Evolutionary conservation across 1,140 invertebrate species (phyloP), one percentile per base, ranked within the genome.

Genomic region (Goniozus legneri): DNA sequence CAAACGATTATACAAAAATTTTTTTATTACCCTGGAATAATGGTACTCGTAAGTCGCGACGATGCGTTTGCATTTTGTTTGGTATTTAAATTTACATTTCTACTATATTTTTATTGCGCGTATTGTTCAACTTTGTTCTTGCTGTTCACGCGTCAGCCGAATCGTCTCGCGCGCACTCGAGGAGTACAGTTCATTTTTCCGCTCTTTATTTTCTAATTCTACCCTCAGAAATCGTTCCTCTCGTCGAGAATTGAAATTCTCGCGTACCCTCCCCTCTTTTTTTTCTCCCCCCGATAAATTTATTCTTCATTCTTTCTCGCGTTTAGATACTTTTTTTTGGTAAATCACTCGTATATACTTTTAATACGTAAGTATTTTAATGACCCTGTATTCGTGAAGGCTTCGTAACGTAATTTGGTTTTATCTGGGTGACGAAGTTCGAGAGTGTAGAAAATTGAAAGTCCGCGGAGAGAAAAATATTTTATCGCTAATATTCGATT

Each of bases 341-440:
- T 70, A 68, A 64, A 69, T 68, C 71, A 71, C 69, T 67, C 62
- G 60, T 63, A 53, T 55, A 64, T n/a, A n/a, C 10, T 6, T 73
- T 67, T 46, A 55, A 70, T 60, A 69, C 64, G 60, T 69, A 71
- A 64, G 65, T 73, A 69, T 69, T 70, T 69, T n/a, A n/a, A 69
- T 71, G 67, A 74, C 71, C 71, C 71, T 74, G 71, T 76, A 74
- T 62, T 73, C 61, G 53, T 73, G 63, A 76, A 73, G 71, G 71
- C 73, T 75, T 75, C 57, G 60, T 69, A 75, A 74, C 63, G 52
- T 67, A 72, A 73, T 54, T 71, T 62, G 55, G 51, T 66, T 62
- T 64, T 61, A 64, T 63, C 64, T 62, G 55, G 67, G 6, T 8
- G 20, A 22, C 20, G 27, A 22, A 44, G 32, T n/a, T 20, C 10